phyloP scores from a whole-genome alignment of 2,888 invertebrate species.

The Stegana nigrithorax region DNA sequence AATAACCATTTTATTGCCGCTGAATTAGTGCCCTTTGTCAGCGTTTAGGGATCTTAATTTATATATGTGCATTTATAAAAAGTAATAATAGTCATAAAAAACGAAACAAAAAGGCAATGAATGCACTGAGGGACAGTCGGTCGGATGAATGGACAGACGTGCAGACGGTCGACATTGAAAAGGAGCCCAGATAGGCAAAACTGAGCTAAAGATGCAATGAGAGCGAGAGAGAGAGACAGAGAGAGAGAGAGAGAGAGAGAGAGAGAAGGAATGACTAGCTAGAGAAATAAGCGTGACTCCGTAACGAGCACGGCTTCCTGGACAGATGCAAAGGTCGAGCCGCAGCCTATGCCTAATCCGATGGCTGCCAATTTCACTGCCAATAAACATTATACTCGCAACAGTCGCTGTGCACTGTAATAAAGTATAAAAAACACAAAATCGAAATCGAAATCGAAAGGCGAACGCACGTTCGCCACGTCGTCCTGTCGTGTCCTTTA shows the following conservation, averaged over 20 bases:
- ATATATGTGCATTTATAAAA: conserved; percentile 6
- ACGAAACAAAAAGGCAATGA: conserved; percentile 40
- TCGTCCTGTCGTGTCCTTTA: too few species aligned
- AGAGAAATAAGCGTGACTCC: conserved; percentile 53
- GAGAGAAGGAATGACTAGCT: neutral
- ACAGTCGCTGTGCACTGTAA: too few species aligned
- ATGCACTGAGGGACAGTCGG: conserved; percentile 12
- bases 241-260: neutral
- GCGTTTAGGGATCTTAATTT: conserved; percentile 57
- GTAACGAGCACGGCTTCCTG: conserved; percentile 55
- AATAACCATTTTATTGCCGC: conserved; percentile 61
- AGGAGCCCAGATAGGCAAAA: neutral
- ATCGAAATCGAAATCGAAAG: too few species aligned
- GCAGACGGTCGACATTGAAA: conserved; percentile 12
- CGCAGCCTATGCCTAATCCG: neutral
- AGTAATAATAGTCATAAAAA: conserved; percentile 32
- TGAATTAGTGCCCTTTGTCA: conserved; percentile 61
- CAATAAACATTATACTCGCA: conserved; percentile 4
- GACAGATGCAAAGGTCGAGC: conserved; percentile 17
- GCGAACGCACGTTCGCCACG: too few species aligned
- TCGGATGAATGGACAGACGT: neutral
- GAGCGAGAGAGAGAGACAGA: conserved; percentile 1
- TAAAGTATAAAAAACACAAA: too few species aligned
- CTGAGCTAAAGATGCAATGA: conserved; percentile 6
- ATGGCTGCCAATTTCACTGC: neutral